These are phyloP conservation scores for Etheostoma spectabile DNA, from an alignment of 2,113 vertebrate species.

Conservation along the genomic window DNA sequence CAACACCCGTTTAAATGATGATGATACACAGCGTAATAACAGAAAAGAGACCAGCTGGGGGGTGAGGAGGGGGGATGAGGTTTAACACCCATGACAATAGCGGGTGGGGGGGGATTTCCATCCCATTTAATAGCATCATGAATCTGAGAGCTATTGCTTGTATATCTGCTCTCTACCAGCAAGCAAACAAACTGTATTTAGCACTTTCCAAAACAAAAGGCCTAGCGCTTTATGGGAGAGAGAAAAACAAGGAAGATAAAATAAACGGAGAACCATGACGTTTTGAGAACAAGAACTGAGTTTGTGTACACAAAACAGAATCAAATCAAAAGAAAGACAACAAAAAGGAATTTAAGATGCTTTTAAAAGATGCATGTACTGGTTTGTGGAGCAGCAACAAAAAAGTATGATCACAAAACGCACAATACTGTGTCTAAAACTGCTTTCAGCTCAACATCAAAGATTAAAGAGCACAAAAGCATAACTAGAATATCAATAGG, in stretches of 20 bases:
- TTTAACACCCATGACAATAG: conserved; percentile 36
- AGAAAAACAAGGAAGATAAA: neutral
- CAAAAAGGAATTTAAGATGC: neutral
- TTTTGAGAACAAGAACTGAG: neutral
- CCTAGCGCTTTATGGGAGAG: neutral
- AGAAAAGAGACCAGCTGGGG: conserved; percentile 10
- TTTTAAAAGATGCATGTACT: neutral
- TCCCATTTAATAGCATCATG: conserved; percentile 48
- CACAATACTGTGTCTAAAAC: neutral
- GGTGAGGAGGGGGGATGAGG: neutral
- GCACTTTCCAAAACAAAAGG: neutral
- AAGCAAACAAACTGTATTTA: neutral
- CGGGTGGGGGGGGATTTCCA: conserved; percentile 57
- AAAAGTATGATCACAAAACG: neutral
- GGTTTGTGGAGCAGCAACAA: neutral
- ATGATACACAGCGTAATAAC: conserved; percentile 15
- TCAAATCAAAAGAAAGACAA: neutral
- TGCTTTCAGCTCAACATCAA: neutral
- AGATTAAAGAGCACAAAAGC: neutral
- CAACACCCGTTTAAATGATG: neutral
- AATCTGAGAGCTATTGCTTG: conserved; percentile 1
- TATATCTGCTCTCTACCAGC: neutral
- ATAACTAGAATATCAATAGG: neutral
- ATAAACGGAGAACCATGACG: neutral
- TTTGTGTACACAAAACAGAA: neutral